Evolutionary conservation across 2,888 invertebrate species (phyloP).

Genomic region (Drosophila paramelanica): DNA sequence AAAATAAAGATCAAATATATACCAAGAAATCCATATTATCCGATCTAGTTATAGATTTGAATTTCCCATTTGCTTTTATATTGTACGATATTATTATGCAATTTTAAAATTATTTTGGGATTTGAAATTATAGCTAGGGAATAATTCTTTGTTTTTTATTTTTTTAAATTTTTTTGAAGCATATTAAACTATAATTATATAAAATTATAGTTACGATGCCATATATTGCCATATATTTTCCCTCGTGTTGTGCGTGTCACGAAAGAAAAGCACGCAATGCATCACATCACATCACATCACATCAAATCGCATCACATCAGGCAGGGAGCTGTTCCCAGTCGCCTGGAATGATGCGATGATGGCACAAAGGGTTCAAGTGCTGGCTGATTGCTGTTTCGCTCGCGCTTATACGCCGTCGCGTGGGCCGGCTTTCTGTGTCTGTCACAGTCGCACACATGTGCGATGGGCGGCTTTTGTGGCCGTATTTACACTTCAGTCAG

Average conservation of each 20-base stretch:
- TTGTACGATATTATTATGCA: too few relatives aligned
- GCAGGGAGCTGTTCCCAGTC: background rate
- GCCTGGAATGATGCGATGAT: slow-evolving; percentile 1
- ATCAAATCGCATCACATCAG: background rate
- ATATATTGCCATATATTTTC: background rate
- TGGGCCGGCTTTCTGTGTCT: slow-evolving; percentile 4
- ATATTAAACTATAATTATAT: too few relatives aligned
- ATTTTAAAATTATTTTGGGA: too few relatives aligned
- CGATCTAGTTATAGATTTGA: too few relatives aligned
- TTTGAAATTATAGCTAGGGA: too few relatives aligned
- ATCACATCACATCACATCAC: background rate
- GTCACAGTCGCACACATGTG: background rate
- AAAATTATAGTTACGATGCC: too few relatives aligned
- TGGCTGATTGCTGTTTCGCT: background rate
- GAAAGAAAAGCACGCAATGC: background rate
- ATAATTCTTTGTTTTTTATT: too few relatives aligned
- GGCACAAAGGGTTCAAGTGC: slow-evolving; percentile 36
- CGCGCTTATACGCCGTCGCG: background rate
- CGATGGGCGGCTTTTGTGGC: slow-evolving; percentile 4
- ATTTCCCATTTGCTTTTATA: too few relatives aligned
- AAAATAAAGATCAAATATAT: too few relatives aligned
- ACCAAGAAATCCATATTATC: too few relatives aligned
- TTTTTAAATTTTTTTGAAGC: too few relatives aligned
- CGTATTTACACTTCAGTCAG: slow-evolving; percentile 57
- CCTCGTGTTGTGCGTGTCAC: slow-evolving; percentile 1